phyloP scores from a whole-genome alignment of 2,888 invertebrate species.

The Druceiella hillmani region DNA sequence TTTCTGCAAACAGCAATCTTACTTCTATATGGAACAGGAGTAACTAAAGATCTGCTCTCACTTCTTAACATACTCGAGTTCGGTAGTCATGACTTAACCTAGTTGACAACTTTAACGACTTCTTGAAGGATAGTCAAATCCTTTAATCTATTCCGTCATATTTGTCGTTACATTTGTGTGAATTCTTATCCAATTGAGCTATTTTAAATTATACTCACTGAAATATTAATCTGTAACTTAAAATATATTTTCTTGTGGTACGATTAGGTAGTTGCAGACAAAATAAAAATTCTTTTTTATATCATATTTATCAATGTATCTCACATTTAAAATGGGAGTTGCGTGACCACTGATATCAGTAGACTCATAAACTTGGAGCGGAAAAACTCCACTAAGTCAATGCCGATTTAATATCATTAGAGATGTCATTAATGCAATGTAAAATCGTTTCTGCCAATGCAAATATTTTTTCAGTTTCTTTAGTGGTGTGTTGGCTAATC shows the following conservation, averaged over 20 bases:
- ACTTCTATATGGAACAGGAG: slow-evolving; percentile 14
- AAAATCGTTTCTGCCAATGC: too few relatives aligned
- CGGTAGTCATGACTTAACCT: slow-evolving; percentile 16
- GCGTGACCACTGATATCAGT: slow-evolving; percentile 13
- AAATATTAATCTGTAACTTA: slow-evolving; percentile 13
- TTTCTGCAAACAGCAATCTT: slow-evolving; percentile 15
- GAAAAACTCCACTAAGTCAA: slow-evolving; percentile 14
- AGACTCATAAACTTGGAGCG: slow-evolving; percentile 10
- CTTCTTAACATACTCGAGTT: slow-evolving; percentile 19
- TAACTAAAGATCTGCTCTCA: slow-evolving; percentile 18
- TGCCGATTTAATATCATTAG: too few relatives aligned
- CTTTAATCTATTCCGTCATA: slow-evolving; percentile 11
- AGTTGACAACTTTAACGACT: slow-evolving; percentile 15
- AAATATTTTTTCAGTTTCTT: too few relatives aligned
- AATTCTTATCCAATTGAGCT: slow-evolving; percentile 14
- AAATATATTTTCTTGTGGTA: slow-evolving; percentile 14
- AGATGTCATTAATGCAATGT: too few relatives aligned
- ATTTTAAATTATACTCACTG: slow-evolving; percentile 15
- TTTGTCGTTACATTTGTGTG: slow-evolving; percentile 4
- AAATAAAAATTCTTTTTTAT: slow-evolving; percentile 17
- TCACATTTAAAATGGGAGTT: slow-evolving; percentile 14
- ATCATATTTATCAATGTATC: slow-evolving; percentile 16
- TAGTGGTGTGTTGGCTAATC: too few relatives aligned
- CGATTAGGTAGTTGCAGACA: slow-evolving; percentile 15
- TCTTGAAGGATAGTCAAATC: slow-evolving; percentile 15